These are phyloP conservation scores for Eustalomyia histrio DNA, from an alignment of 2,888 invertebrate genomes.

Conservation along the genomic window DNA sequence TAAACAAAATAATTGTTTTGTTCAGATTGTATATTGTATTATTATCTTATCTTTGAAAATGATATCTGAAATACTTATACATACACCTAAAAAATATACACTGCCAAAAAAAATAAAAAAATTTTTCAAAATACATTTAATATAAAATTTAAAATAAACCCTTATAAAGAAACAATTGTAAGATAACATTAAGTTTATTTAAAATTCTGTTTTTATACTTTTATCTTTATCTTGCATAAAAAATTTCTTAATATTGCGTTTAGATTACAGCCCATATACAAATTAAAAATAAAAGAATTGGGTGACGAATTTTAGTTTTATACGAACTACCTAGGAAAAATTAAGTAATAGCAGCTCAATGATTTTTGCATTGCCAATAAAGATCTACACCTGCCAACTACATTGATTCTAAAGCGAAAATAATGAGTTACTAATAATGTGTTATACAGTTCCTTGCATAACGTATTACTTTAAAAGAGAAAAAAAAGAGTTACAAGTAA, in stretches of 20 bases:
- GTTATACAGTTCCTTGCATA: no score
- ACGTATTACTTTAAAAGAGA: no score
- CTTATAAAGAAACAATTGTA: background rate
- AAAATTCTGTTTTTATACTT: background rate
- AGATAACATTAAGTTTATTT: background rate
- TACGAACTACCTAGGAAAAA: no score
- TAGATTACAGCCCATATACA: background rate
- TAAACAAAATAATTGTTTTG: background rate
- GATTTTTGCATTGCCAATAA: no score
- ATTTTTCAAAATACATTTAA: background rate
- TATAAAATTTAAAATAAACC: background rate
- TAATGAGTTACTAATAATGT: no score
- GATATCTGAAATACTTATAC: background rate
- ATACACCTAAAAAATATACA: background rate
- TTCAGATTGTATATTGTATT: conserved; percentile 4
- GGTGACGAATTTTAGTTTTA: no score
- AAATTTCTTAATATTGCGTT: background rate
- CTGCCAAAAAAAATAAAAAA: background rate
- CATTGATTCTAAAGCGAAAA: no score
- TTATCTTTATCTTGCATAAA: background rate
- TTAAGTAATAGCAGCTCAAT: no score
- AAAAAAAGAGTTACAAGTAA: no score
- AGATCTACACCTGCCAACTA: no score
- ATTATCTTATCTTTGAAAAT: conserved; percentile 1
- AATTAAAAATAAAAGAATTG: no score